phyloP scores from a whole-genome alignment of 2,113 vertebrate species.

The Marcusenius ussheri region DNA sequence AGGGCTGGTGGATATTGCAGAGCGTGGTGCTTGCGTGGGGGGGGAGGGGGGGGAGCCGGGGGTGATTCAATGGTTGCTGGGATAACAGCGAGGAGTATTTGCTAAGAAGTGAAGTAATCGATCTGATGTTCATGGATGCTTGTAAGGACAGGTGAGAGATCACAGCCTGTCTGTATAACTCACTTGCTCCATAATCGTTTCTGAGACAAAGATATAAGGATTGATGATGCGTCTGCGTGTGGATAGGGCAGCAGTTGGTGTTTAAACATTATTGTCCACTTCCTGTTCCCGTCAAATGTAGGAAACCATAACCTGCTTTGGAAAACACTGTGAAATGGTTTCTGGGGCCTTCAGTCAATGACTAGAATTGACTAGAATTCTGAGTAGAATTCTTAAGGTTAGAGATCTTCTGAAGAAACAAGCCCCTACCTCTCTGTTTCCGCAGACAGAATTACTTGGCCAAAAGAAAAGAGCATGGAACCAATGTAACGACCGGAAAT shows the following conservation, averaged over 20 bases:
- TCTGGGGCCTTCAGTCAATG: not conserved
- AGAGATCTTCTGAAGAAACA: not conserved
- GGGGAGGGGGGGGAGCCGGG: not conserved
- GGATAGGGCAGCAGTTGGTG: not conserved
- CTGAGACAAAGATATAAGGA: not conserved
- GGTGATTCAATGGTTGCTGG: constrained; percentile 42
- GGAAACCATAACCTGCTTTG: not conserved
- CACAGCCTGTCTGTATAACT: constrained; percentile 6
- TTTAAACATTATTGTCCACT: not conserved
- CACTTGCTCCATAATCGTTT: not conserved
- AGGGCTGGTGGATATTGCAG: constrained; percentile 34
- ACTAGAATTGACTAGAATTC: not conserved
- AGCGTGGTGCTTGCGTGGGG: constrained; percentile 10
- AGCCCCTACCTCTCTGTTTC: not conserved
- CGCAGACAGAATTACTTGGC: not conserved
- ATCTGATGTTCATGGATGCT: constrained; percentile 8
- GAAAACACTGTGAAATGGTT: not conserved
- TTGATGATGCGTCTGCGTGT: not conserved
- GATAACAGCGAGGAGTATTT: constrained; percentile 26
- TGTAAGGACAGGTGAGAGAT: constrained; percentile 7
- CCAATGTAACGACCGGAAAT: not conserved
- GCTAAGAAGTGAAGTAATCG: constrained; percentile 16
- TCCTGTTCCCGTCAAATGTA: not conserved
- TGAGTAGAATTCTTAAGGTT: not conserved
- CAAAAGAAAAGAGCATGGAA: not conserved